These are phyloP conservation scores for Mesoligia furuncula DNA, from an alignment of 2,888 invertebrate species.

Conservation along the genomic window DNA sequence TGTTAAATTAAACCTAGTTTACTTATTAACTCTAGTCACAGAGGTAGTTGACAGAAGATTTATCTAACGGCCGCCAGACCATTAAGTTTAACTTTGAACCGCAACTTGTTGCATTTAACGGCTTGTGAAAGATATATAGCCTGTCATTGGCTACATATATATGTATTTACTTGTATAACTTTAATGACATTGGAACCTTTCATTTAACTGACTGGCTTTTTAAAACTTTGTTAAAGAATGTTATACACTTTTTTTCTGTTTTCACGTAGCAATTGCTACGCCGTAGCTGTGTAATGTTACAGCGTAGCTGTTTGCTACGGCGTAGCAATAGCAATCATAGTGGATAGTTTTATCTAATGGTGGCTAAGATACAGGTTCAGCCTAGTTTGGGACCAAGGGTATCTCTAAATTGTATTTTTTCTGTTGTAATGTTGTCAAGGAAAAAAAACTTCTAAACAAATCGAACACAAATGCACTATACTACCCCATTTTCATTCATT, in stretches of 20 bases:
- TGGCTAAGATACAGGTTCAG: background rate
- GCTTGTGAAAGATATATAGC: constrained; percentile 50
- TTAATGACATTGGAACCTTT: constrained; percentile 29
- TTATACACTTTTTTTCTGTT: background rate
- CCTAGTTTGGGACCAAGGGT: background rate
- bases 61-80: constrained; percentile 56
- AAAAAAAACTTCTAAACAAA: background rate
- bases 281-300: constrained; percentile 7
- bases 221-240: background rate
- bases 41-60: constrained; percentile 55
- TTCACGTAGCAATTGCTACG: constrained; percentile 20
- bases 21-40: constrained; percentile 45
- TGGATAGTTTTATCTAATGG: background rate
- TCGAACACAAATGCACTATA: background rate
- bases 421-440: background rate
- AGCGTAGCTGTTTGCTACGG: constrained; percentile 21
- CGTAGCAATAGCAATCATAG: constrained; percentile 24
- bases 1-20: constrained; percentile 47
- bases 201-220: constrained; percentile 1
- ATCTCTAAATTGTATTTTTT: background rate
- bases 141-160: constrained; percentile 31
- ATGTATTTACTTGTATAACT: constrained; percentile 29
- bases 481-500: background rate
- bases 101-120: constrained; percentile 55
- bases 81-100: constrained; percentile 59